phyloP scores from a whole-genome alignment of 2,888 invertebrate species.

The Lymantria monacha region DNA sequence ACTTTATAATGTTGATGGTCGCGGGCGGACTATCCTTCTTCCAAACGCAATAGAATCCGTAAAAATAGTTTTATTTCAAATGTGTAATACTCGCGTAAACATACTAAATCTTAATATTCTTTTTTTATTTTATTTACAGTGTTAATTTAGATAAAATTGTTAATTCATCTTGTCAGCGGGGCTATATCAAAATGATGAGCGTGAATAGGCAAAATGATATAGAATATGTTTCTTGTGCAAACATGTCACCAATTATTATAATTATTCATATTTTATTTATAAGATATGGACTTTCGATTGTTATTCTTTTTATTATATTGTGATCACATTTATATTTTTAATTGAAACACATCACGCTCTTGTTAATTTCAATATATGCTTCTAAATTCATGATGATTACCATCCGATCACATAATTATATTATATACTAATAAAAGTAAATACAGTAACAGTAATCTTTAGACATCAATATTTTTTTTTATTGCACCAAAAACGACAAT shows the following conservation, averaged over 20 bases:
- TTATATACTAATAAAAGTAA: slow-evolving; percentile 21
- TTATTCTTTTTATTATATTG: slow-evolving; percentile 23
- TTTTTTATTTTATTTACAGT: too few relatives aligned
- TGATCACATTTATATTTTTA: slow-evolving; percentile 16
- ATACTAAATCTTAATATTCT: too few relatives aligned
- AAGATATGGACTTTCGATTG: slow-evolving; percentile 53
- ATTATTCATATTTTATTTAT: slow-evolving; percentile 33
- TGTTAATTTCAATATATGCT: slow-evolving; percentile 11
- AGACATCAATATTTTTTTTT: slow-evolving; percentile 33
- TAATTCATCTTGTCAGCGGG: not conserved
- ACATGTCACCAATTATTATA: slow-evolving; percentile 12
- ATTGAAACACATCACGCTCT: not conserved
- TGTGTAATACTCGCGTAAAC: too few relatives aligned
- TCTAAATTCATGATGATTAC: not conserved
- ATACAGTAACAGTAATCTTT: slow-evolving; percentile 24
- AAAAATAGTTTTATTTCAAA: too few relatives aligned
- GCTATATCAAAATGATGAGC: not conserved
- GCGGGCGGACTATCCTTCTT: too few relatives aligned
- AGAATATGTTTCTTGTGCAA: not conserved
- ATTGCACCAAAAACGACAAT: slow-evolving; percentile 35
- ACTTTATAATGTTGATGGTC: too few relatives aligned
- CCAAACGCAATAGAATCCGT: too few relatives aligned
- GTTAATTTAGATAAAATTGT: too few relatives aligned
- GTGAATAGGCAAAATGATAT: not conserved
- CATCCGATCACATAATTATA: slow-evolving; percentile 12